phyloP scores from a whole-genome alignment of 2,888 invertebrate genomes.

The Acrobasis repandana region DNA sequence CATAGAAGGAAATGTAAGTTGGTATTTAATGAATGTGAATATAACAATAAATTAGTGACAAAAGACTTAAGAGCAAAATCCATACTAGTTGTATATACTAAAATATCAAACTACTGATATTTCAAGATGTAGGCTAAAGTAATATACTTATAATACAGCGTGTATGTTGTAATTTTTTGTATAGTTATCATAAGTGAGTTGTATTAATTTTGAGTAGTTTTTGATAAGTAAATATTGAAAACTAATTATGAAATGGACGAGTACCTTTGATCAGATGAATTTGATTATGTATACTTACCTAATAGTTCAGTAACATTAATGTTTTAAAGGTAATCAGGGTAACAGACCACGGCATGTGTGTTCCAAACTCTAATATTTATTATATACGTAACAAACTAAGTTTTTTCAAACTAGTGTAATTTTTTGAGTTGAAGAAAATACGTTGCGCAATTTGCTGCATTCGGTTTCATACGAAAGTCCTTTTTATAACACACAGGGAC shows the following conservation, averaged over 20 bases:
- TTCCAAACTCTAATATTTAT: constrained; percentile 14
- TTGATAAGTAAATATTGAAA: constrained; percentile 80
- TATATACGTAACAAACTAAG: neutral
- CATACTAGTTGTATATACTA: constrained; percentile 63
- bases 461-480: too few species aligned
- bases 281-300: constrained; percentile 6
- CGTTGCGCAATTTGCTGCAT: too few species aligned
- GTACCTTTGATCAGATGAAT: constrained; percentile 44
- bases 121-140: constrained; percentile 55
- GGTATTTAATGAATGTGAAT: constrained; percentile 66
- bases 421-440: too few species aligned
- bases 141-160: constrained; percentile 48
- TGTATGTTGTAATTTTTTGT: constrained; percentile 76
- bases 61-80: constrained; percentile 61
- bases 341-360: constrained; percentile 51
- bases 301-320: constrained; percentile 34
- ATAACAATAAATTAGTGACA: constrained; percentile 75
- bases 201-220: constrained; percentile 77
- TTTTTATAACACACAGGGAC: too few species aligned
- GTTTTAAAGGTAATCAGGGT: constrained; percentile 75
- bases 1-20: constrained; percentile 57
- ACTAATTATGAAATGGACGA: constrained; percentile 66
- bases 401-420: neutral
- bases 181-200: constrained; percentile 72
- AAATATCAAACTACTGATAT: constrained; percentile 56